Conservation (phyloP, 2,888 invertebrate genomes). For the Cheilosia vulpina region DNA sequence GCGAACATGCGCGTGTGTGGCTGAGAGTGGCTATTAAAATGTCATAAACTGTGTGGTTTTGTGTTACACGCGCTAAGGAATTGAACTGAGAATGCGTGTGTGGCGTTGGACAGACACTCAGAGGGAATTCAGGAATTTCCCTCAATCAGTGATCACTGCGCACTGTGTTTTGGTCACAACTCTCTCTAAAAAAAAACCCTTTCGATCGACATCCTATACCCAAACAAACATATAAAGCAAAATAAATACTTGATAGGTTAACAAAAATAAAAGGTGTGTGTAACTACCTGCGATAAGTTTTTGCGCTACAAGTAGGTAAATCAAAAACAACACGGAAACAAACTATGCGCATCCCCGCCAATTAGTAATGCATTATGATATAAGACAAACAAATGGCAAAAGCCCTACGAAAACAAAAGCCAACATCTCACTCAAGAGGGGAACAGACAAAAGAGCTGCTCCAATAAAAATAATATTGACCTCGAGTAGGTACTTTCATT, state of each 20-base stretch:
- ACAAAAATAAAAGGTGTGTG: too few relatives aligned
- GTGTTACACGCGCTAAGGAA: neutral
- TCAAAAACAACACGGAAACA: neutral
- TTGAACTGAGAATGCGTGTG: conserved; percentile 11
- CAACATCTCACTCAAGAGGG: conserved; percentile 1
- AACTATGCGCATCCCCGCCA: conserved; percentile 13
- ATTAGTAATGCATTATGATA: conserved; percentile 41
- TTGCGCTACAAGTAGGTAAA: neutral
- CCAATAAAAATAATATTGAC: conserved; percentile 31
- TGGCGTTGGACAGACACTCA: neutral
- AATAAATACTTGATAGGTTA: too few relatives aligned
- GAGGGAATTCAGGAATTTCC: neutral
- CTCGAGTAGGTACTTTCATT: conserved; percentile 47
- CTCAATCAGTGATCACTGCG: too few relatives aligned
- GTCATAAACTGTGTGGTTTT: conserved; percentile 31
- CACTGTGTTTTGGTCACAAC: neutral
- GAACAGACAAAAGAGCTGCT: neutral
- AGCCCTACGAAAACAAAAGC: conserved; percentile 3
- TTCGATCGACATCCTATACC: neutral
- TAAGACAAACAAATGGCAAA: conserved; percentile 15
- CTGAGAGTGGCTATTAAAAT: conserved; percentile 32
- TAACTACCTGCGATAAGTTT: too few relatives aligned
- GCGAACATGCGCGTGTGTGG: conserved; percentile 28
- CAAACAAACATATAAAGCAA: neutral
- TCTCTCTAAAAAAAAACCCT: neutral